Conservation (phyloP, 2,797 vertebrate species). For the Coccyzus lansbergi region DNA sequence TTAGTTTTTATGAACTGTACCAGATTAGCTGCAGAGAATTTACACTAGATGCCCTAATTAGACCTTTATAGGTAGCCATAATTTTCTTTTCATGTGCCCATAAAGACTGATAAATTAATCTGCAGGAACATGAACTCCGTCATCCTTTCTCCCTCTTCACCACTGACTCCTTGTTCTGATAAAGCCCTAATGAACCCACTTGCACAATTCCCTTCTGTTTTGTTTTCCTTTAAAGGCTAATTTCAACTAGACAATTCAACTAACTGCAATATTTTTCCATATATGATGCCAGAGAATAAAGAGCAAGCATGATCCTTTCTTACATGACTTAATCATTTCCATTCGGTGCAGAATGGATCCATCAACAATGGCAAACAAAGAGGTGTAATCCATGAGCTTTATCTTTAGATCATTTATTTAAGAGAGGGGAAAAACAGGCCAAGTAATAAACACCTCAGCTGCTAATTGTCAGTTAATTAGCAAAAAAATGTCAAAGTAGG, state of each 20-base stretch:
- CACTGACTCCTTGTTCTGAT: slow-evolving; percentile 61
- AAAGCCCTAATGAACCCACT: slow-evolving; percentile 65
- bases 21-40: slow-evolving; percentile 59
- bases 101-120: slow-evolving; percentile 71
- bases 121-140: slow-evolving; percentile 47
- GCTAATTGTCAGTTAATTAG: slow-evolving; percentile 9
- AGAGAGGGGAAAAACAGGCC: slow-evolving; percentile 29
- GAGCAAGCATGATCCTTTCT: slow-evolving; percentile 73
- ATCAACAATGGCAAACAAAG: slow-evolving; percentile 72
- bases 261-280: slow-evolving; percentile 80
- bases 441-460: slow-evolving; percentile 15
- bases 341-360: slow-evolving; percentile 74
- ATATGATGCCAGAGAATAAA: slow-evolving; percentile 78
- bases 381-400: slow-evolving; percentile 56
- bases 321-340: slow-evolving; percentile 82
- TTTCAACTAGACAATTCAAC: slow-evolving; percentile 76
- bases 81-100: slow-evolving; percentile 69
- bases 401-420: slow-evolving; percentile 61
- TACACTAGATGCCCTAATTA: slow-evolving; percentile 64
- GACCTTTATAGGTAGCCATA: slow-evolving; percentile 66
- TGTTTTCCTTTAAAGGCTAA: slow-evolving; percentile 80
- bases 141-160: slow-evolving; percentile 30
- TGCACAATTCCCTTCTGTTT: slow-evolving; percentile 72
- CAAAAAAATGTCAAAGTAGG: neutral
- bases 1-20: slow-evolving; percentile 71